These are phyloP conservation scores for Ifrita kowaldi DNA, from an alignment of 2,113 vertebrate genomes.

Conservation along the genomic window DNA sequence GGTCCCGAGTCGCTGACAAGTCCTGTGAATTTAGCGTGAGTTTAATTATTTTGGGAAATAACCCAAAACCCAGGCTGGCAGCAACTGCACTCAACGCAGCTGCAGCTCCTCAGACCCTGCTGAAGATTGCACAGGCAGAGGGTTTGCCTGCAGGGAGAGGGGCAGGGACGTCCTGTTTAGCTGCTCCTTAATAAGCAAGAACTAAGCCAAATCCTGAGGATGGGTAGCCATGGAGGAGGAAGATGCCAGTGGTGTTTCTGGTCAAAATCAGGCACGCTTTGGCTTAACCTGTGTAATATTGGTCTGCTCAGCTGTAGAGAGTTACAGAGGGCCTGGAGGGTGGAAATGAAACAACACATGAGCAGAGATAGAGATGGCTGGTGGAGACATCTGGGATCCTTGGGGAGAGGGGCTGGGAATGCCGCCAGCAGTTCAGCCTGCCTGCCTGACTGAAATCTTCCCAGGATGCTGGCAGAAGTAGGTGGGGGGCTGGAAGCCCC, in stretches of 20 bases:
- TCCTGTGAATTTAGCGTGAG: neutral
- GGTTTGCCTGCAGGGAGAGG: neutral
- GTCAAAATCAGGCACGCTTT: neutral
- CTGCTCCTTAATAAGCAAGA: neutral
- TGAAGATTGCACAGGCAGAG: neutral
- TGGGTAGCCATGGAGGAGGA: neutral
- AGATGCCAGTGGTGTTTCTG: neutral
- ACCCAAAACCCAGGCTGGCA: neutral
- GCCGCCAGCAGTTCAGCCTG: neutral
- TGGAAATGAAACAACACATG: neutral
- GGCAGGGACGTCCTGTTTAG: rapidly evolving
- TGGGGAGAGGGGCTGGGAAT: neutral
- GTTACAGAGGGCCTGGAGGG: neutral
- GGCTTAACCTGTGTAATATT: neutral
- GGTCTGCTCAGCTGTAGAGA: neutral
- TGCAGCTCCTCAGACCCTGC: neutral
- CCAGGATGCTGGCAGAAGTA: neutral
- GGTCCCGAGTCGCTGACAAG: neutral
- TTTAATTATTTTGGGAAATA: neutral
- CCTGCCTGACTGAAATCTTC: neutral
- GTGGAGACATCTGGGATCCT: neutral
- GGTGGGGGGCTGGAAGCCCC: neutral
- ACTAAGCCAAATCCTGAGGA: neutral
- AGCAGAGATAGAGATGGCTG: neutral
- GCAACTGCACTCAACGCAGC: rapidly evolving